These are phyloP conservation scores for Plagodis dolabraria DNA, from an alignment of 2,888 invertebrate species.

Conservation along the genomic window DNA sequence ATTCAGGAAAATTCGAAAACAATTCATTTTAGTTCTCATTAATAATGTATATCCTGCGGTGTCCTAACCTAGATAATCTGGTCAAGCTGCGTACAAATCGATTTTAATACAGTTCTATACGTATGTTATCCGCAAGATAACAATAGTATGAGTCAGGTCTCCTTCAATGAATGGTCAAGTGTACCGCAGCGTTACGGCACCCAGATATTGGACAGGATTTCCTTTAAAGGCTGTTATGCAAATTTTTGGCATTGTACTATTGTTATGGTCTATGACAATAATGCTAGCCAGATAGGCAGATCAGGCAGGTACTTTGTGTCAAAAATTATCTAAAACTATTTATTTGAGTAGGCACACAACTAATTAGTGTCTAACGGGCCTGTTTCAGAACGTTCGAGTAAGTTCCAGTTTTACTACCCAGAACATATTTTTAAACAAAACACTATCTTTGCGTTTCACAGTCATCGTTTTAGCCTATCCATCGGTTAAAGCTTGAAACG, in stretches of 20 bases:
- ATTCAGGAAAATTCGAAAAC: slow-evolving; percentile 46
- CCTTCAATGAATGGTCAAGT: slow-evolving; percentile 36
- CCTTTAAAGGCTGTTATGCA: slow-evolving; percentile 39
- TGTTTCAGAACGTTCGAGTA: too few species aligned
- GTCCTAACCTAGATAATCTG: slow-evolving; percentile 52
- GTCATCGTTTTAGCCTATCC: too few species aligned
- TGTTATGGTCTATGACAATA: slow-evolving; percentile 34
- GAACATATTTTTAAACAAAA: too few species aligned
- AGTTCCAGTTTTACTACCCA: too few species aligned
- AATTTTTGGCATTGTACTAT: slow-evolving; percentile 46
- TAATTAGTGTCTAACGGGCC: too few species aligned
- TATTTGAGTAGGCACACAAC: too few species aligned
- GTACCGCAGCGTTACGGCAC: slow-evolving; percentile 11
- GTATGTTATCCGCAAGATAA: slow-evolving; percentile 19
- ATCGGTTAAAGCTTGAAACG: too few species aligned
- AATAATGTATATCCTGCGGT: slow-evolving; percentile 59
- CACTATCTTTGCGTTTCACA: too few species aligned
- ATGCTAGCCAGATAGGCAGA: slow-evolving; percentile 23
- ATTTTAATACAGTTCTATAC: slow-evolving; percentile 26
- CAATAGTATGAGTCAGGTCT: slow-evolving; percentile 40
- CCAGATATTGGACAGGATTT: slow-evolving; percentile 37
- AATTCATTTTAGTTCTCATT: slow-evolving; percentile 45
- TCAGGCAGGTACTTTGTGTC: too few species aligned
- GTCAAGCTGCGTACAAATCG: slow-evolving; percentile 49
- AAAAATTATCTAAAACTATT: too few species aligned